These are phyloP conservation scores for Delphinapterus leucas DNA, from an alignment of 2,113 vertebrate genomes.

Conservation along the genomic window DNA sequence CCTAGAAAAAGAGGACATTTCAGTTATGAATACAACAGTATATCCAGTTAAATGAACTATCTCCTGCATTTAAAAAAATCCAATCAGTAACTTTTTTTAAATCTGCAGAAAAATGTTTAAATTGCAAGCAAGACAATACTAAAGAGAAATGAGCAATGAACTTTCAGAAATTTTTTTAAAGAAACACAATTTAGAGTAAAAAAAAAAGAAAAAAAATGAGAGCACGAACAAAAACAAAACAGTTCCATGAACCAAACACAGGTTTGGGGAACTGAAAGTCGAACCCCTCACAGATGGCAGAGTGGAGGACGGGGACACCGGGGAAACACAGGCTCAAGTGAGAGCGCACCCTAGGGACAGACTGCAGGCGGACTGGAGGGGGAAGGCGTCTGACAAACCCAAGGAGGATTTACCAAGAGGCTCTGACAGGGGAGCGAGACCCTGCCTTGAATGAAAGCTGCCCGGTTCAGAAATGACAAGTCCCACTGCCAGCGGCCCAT, in stretches of 20 bases:
- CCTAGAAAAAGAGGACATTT: not conserved
- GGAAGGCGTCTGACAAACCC: not conserved
- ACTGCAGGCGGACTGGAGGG: conserved; percentile 25
- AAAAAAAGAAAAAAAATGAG: not conserved
- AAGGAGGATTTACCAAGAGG: not conserved
- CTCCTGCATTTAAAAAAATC: not conserved
- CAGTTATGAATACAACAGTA: not conserved
- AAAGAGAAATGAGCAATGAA: conserved; percentile 37
- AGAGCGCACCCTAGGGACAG: not conserved
- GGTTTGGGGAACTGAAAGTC: not conserved
- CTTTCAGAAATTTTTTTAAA: not conserved
- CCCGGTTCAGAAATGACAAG: not conserved
- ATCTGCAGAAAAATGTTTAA: not conserved
- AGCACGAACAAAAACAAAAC: not conserved
- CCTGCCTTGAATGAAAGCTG: not conserved
- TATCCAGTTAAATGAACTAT: conserved; percentile 12
- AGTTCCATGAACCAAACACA: not conserved
- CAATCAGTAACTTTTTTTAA: not conserved
- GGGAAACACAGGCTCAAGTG: not conserved
- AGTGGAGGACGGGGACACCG: not conserved
- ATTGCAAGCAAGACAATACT: conserved; percentile 3
- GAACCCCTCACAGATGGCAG: not conserved
- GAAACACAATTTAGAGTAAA: conserved; percentile 25
- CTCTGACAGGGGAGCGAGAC: not conserved
- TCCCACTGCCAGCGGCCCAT: not conserved